phyloP scores from a whole-genome alignment of 1,140 invertebrate genomes.

The Vanessa tameamea region DNA sequence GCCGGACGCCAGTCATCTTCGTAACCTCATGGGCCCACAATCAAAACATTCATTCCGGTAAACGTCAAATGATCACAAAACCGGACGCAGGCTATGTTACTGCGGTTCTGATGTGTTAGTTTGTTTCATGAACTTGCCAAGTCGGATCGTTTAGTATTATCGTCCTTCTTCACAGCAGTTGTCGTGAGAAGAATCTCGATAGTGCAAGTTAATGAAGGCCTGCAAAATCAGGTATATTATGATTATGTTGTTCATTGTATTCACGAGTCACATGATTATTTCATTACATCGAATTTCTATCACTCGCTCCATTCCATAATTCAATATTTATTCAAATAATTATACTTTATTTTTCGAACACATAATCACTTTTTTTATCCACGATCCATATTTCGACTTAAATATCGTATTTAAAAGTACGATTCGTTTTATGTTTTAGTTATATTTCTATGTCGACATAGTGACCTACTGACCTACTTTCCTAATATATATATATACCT shows the following conservation, averaged over 20 bases:
- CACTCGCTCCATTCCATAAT: too few species aligned
- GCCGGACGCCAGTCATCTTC: constrained; percentile 64
- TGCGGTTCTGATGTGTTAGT: constrained; percentile 35
- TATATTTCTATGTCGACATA: not conserved
- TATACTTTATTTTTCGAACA: too few species aligned
- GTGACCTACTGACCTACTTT: constrained; percentile 4
- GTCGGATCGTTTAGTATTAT: constrained; percentile 5
- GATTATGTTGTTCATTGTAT: constrained; percentile 7
- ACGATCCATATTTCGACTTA: too few species aligned
- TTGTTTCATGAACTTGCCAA: constrained; percentile 43
- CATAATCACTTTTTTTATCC: too few species aligned
- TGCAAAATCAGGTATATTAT: constrained; percentile 64
- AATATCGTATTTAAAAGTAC: not conserved
- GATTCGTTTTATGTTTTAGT: not conserved
- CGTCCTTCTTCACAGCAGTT: constrained; percentile 18
- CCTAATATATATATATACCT: not conserved
- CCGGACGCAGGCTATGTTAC: not conserved
- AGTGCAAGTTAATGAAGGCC: constrained; percentile 59
- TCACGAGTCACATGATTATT: not conserved
- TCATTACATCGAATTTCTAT: not conserved
- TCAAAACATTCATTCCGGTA: constrained; percentile 29
- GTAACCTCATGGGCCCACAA: constrained; percentile 47
- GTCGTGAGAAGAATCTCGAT: constrained; percentile 46
- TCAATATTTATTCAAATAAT: too few species aligned
- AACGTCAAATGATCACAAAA: constrained; percentile 18